Percentiles rank a stretch among this genome's conserved stretches.
phyloP scores from a whole-genome alignment of 2,888 invertebrate species.

The Ischnura elegans region DNA sequence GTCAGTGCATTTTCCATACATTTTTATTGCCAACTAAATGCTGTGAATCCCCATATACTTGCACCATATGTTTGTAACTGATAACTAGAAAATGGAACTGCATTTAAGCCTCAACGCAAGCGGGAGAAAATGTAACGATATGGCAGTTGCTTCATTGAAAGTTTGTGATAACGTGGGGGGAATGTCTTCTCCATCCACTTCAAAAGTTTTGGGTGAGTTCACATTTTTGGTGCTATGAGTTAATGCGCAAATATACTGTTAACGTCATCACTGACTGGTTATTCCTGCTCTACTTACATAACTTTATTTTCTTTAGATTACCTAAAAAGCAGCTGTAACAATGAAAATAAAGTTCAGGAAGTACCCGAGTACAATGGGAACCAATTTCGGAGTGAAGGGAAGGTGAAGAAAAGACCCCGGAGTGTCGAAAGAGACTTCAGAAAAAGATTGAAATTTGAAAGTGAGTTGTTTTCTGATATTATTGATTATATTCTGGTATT shows the following conservation, averaged over 20 bases:
- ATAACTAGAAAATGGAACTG: not conserved
- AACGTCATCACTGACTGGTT: not conserved
- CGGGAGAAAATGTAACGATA: not conserved
- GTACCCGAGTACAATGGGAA: slow-evolving; percentile 45
- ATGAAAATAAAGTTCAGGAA: slow-evolving; percentile 52
- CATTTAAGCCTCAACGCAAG: not conserved
- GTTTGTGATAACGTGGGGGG: not conserved
- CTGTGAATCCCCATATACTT: not conserved
- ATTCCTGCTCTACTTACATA: not conserved
- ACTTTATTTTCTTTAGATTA: not conserved
- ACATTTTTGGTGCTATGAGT: not conserved
- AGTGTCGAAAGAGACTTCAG: slow-evolving; percentile 45
- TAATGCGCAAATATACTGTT: not conserved
- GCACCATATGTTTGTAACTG: not conserved
- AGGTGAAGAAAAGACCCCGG: slow-evolving; percentile 23
- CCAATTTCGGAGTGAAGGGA: not conserved
- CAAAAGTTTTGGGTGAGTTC: slow-evolving; percentile 34
- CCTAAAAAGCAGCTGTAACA: not conserved
- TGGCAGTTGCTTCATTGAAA: not conserved
- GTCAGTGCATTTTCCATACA: not conserved
- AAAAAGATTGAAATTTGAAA: slow-evolving; percentile 56
- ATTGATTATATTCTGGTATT: no score
- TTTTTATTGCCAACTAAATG: not conserved
- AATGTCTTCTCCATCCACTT: not conserved
- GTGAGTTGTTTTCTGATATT: slow-evolving; percentile 24